Conservation (phyloP, 2,888 invertebrate genomes). For the Oxycera nigricornis region DNA sequence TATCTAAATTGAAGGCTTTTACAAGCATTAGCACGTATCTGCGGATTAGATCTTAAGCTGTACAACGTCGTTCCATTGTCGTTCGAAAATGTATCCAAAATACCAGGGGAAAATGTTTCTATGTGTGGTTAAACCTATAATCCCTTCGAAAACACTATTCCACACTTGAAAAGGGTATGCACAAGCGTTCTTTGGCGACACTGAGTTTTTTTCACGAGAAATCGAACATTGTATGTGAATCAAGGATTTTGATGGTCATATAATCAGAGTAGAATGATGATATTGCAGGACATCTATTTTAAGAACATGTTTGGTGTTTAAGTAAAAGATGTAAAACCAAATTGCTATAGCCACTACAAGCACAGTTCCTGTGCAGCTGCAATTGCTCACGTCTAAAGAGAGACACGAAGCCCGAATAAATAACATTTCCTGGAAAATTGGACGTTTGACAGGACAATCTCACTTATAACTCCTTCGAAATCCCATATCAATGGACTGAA, state of each 20-base stretch:
- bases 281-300: not conserved
- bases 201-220: not conserved
- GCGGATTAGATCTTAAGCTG: slow-evolving; percentile 43
- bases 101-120: slow-evolving; percentile 24
- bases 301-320: too few species aligned
- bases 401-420: too few species aligned
- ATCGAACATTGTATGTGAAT: not conserved
- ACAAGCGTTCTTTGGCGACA: not conserved
- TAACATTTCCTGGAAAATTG: too few species aligned
- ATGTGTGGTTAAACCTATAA: slow-evolving; percentile 41
- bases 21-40: slow-evolving; percentile 47
- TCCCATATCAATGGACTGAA: too few species aligned
- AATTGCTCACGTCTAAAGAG: too few species aligned
- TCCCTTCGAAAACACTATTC: slow-evolving; percentile 10
- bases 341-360: too few species aligned
- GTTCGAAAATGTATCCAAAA: not conserved
- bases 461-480: too few species aligned
- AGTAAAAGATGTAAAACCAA: too few species aligned
- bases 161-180: not conserved
- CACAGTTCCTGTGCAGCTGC: too few species aligned
- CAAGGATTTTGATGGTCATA: not conserved
- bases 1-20: slow-evolving; percentile 44
- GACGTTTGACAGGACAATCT: too few species aligned
- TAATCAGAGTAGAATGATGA: slow-evolving; percentile 1
- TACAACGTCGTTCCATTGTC: slow-evolving; percentile 9